Percentiles rank a stretch among this genome's conserved stretches.
Evolutionary conservation across 2,113 vertebrate genomes (phyloP).

Genomic region (Lonchura striata): DNA sequence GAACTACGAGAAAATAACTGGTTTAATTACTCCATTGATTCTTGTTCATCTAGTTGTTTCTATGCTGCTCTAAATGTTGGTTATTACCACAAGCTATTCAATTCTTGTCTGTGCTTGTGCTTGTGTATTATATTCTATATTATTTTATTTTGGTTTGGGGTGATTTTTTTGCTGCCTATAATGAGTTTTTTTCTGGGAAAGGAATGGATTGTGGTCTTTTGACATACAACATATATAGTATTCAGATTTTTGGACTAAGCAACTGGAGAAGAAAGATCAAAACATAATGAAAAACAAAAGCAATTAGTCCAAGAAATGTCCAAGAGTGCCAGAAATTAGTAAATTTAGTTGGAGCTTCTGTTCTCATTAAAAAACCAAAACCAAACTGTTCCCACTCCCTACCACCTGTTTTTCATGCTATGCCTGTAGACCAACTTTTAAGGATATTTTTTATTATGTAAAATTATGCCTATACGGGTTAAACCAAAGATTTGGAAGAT

Average conservation of each 20-base stretch:
- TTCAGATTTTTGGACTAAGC: neutral
- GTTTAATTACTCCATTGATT: neutral
- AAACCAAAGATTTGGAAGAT: neutral
- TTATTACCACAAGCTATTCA: neutral
- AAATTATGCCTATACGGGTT: neutral
- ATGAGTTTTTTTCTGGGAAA: neutral
- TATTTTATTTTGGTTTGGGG: neutral
- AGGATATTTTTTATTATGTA: neutral
- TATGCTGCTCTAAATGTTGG: neutral
- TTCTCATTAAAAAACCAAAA: neutral
- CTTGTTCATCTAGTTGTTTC: neutral
- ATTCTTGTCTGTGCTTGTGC: neutral
- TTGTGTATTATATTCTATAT: neutral
- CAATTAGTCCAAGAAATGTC: neutral
- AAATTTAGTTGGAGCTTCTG: neutral
- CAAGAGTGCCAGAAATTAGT: neutral
- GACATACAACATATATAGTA: neutral
- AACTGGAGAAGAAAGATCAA: neutral
- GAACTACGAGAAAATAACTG: neutral
- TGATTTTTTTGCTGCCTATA: neutral
- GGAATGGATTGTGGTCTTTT: neutral
- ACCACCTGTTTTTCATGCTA: neutral
- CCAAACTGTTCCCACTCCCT: accelerated
- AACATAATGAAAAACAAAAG: neutral
- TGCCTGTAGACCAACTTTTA: neutral